These are phyloP conservation scores for Symphodus melops DNA, from an alignment of 2,113 vertebrate genomes.

Conservation along the genomic window DNA sequence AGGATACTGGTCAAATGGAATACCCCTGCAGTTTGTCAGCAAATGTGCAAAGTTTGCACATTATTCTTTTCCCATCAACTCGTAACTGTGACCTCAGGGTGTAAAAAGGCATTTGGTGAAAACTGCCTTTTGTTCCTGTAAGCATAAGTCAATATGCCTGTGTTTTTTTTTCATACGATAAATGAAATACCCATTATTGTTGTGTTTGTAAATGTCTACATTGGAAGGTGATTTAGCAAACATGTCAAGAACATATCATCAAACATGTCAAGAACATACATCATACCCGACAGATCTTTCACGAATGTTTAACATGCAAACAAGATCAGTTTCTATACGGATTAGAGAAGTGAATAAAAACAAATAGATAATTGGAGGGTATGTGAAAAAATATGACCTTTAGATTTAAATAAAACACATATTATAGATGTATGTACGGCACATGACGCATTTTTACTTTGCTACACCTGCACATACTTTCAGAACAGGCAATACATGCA, in stretches of 20 bases:
- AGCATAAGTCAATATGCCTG: slow-evolving; percentile 49
- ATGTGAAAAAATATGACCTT: no score
- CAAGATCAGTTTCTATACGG: no score
- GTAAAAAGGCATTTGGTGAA: slow-evolving; percentile 53
- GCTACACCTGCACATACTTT: no score
- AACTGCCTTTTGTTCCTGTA: slow-evolving; percentile 52
- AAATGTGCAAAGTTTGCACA: slow-evolving; percentile 66
- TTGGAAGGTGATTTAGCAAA: slow-evolving; percentile 11
- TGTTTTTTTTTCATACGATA: slow-evolving; percentile 37
- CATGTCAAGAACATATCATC: neutral
- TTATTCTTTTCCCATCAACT: slow-evolving; percentile 54
- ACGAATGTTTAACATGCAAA: neutral
- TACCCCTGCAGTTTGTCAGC: slow-evolving; percentile 53
- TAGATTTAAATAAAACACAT: no score
- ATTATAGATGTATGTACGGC: no score
- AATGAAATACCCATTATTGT: slow-evolving; percentile 11
- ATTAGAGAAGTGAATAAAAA: neutral
- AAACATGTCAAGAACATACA: neutral
- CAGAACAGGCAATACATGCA: no score
- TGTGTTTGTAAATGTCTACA: slow-evolving; percentile 3
- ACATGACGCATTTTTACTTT: no score
- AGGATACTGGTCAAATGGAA: slow-evolving; percentile 59
- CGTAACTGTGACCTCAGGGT: slow-evolving; percentile 39
- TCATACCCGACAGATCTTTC: neutral
- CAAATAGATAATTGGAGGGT: no score